Evolutionary conservation across 2,113 vertebrate species (phyloP), one percentile per base, ranked within the genome.

Genomic region (Pyxicephalus adspersus): DNA sequence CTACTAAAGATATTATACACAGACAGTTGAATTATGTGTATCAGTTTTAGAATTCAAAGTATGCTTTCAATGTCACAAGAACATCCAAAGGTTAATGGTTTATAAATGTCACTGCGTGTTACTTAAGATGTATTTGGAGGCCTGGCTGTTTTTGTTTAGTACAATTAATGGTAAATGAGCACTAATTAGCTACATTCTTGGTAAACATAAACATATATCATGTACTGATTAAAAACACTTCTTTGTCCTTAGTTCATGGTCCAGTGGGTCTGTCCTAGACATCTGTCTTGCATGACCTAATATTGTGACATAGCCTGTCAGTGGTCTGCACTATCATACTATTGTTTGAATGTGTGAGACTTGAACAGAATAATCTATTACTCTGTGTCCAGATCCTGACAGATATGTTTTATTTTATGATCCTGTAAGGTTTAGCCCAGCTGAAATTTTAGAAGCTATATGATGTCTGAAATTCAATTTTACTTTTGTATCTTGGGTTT

Each of bases 211-310:
- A 16, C 57, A 63, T 26, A 77, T 19, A 34, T 77, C 45, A 29
- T 77, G 75, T 52, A 31, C 13, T n/a, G 23, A 34, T 5, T 29
- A 51, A 65, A 64, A 54, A 52, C 26, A 65, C 22, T 8, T 52
- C 5, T 45, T 61, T 23, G 26, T 50, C 50, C 31, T 73, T 11
- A 52, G 61, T 65, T 64, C 45, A 64, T 52, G 26, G 38, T 77
- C 38, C 61, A 77, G 13, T 38, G 52, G 75, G 18, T 19, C 61
- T 77, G 75, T 77, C 75, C 75, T 54, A 77, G 75, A 77, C 61
- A 77, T 77, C 75, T 77, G 75, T 77, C 61, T 64, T 77, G 75
- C 75, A 77, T 77, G 75, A 77, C 75, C 75, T 77, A 77, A 77
- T 77, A 64, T 77, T 77, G 45, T 77, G 75, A 77, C 75, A 77